Evolutionary conservation across 1,140 invertebrate genomes (phyloP), one percentile per base, ranked within the genome.

Genomic region (Pemphigus obesinymphae): DNA sequence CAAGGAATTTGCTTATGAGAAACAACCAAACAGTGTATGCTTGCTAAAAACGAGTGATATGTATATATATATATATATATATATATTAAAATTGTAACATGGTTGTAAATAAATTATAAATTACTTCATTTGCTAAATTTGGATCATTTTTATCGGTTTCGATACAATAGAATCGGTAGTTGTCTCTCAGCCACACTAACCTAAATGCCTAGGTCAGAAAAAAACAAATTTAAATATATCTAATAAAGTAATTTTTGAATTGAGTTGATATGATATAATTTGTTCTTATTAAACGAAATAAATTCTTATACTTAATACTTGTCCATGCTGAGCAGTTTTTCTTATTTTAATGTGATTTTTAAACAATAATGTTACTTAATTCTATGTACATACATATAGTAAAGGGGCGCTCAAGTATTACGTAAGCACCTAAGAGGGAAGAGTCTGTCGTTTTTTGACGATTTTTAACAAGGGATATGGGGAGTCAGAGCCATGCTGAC

Each of bases 81-180:
- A 31, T 15, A 11, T 17, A 20, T 70, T 70, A 23, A n/a, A 23
- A 40, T 23, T 13, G 37, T 68, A 26, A 1, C 34, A 3, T 0
- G 10, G 31, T 45, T n/a, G 8, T 50, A 31, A 48, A 31, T 20
- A 58, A 40, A 43, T 76, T 78, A 0, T 6, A 43, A 70, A 37
- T 48, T 82, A 82, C 82, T 75, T 82, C 29, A 4, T 23, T 61
- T 37, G 70, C 82, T 55, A 61, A 3, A n/a, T 63, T 53, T 8
- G 70, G 7, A 37, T 82, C 82, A 11, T 34, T 26, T 17, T 73
- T 61, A 43, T 3, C 58, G 0, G 31, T 26, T 43, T 61, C 53
- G 2, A 82, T 40, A 37, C 82, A 82, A 31, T 17, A 37, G 23
- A 82, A 82, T 34, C 55, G 55, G n/a, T 82, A 82, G 23, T 82